Conservation (phyloP, 92 coral and sea anemone genomes). For the Pocillopora grandis region DNA sequence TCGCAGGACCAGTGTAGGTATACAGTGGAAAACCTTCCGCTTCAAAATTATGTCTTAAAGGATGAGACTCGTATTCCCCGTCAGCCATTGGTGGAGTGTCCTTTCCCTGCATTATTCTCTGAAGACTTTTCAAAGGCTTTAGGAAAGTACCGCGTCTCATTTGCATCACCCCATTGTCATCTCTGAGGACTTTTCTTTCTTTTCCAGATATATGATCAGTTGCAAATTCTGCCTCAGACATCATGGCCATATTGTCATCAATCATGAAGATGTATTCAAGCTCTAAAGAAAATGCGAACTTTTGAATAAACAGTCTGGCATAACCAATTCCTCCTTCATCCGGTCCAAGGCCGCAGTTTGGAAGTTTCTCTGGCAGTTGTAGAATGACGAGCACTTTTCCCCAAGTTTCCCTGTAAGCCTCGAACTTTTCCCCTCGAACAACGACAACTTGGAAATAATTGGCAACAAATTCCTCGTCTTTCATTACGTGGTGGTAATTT, state of each 20-base stretch:
- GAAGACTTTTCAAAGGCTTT: conserved; percentile 31
- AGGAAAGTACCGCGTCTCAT: conserved; percentile 44
- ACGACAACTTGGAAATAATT: conserved; percentile 38
- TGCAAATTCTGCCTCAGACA: conserved; percentile 41
- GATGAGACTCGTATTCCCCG: conserved; percentile 19
- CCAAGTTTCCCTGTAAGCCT: conserved; percentile 28
- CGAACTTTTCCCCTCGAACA: conserved; percentile 30
- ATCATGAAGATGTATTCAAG: conserved; percentile 42
- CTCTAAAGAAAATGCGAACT: conserved; percentile 29
- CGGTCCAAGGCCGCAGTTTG: conserved; percentile 5
- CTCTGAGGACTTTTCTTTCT: neutral
- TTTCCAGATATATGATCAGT: neutral
- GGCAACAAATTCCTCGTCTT: neutral
- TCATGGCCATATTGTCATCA: conserved; percentile 44
- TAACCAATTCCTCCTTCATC: conserved; percentile 49
- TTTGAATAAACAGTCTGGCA: conserved; percentile 40
- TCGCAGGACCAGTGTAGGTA: conserved; percentile 52
- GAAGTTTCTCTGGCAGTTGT: conserved; percentile 34
- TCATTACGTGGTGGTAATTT: conserved; percentile 45
- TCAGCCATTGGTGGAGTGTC: neutral
- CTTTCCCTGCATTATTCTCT: conserved; percentile 25
- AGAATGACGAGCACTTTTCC: conserved; percentile 46
- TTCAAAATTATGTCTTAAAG: conserved; percentile 9
- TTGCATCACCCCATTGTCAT: conserved; percentile 25
- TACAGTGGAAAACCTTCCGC: conserved; percentile 29